Evolutionary conservation across 2,888 invertebrate species (phyloP), one percentile per base, ranked within the genome.

Genomic region (Papilio protenor): DNA sequence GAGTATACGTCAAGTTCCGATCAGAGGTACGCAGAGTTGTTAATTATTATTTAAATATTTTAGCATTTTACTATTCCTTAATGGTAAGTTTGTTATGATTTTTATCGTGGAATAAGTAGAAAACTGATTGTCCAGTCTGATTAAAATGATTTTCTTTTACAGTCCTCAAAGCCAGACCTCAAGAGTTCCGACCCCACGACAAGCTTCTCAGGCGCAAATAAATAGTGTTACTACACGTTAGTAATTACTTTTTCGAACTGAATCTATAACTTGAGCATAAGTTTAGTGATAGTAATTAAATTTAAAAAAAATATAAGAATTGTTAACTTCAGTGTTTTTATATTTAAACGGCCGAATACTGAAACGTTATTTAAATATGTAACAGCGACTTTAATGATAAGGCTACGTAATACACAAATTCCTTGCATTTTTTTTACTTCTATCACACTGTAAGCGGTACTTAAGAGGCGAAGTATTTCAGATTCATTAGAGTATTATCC

Each of bases 1-100:
- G 92, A 94, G 75, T 94, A 94, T 75, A 92, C 92, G 0, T 94
- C 94, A 1, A 92, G 93, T 76, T 94, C 94, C 0, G 92, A 94
- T 82, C 93, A 93, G 82, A 94, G 94, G 94, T 93, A 79, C 6
- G 21, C 40, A 16, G 33, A 52, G 40, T n/a, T 21, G 21, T 18
- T 18, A 33, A 21, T 59, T 59, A 21, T 21, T 21, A 0, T 2
- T 10, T 21, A 23, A 59, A 57, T 11, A 1, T 1, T 21, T n/a
- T 57, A 57, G 1, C 8, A 27, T 27, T 27, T 27, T 27, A 27
- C 27, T 27, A 27, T 27, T 2, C 27, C 27, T 27, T 27, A 27
- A 2, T 27, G 27, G 40, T 40, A 40, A 40, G 40, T 40, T 8
- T 40, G 33, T 33, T 33, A 52, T 18, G 4, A 18, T 18, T 8